phyloP scores from a whole-genome alignment of 2,797 vertebrate species.

The Sternarchorhynchus goeldii region DNA sequence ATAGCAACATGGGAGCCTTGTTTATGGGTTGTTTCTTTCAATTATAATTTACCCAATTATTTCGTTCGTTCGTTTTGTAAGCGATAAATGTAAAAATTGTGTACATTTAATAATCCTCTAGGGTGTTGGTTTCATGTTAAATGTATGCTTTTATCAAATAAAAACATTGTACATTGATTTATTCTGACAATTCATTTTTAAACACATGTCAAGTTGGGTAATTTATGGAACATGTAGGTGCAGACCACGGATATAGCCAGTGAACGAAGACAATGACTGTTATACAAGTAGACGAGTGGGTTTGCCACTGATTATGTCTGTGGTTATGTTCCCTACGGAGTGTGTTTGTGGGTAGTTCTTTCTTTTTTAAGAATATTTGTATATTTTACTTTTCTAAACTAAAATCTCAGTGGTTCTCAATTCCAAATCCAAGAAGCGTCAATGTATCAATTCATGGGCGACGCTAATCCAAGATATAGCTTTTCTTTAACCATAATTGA shows the following conservation, averaged over 20 bases:
- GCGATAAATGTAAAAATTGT: constrained; percentile 60
- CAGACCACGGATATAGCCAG: neutral
- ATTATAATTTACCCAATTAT: constrained; percentile 11
- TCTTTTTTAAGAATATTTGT: too few species aligned
- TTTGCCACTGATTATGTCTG: too few species aligned
- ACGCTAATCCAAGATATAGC: too few species aligned
- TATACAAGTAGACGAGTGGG: neutral
- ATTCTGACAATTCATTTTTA: neutral
- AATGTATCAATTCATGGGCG: too few species aligned
- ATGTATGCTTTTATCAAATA: constrained; percentile 78
- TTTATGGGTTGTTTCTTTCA: constrained; percentile 29
- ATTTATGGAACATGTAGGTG: neutral
- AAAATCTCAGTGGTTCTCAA: too few species aligned
- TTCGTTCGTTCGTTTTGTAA: constrained; percentile 65
- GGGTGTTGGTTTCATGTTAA: constrained; percentile 74
- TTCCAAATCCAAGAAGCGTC: too few species aligned
- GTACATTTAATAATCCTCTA: constrained; percentile 69
- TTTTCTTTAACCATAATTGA: too few species aligned
- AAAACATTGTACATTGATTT: constrained; percentile 50
- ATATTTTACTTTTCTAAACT: too few species aligned
- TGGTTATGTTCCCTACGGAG: too few species aligned
- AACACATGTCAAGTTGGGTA: neutral
- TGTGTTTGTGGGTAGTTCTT: too few species aligned
- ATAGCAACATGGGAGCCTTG: constrained; percentile 1
- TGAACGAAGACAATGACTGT: neutral